Evolutionary conservation across 2,888 invertebrate genomes (phyloP), one percentile per base, ranked within the genome.

Genomic region (Scaptomyza cyrtandrae): DNA sequence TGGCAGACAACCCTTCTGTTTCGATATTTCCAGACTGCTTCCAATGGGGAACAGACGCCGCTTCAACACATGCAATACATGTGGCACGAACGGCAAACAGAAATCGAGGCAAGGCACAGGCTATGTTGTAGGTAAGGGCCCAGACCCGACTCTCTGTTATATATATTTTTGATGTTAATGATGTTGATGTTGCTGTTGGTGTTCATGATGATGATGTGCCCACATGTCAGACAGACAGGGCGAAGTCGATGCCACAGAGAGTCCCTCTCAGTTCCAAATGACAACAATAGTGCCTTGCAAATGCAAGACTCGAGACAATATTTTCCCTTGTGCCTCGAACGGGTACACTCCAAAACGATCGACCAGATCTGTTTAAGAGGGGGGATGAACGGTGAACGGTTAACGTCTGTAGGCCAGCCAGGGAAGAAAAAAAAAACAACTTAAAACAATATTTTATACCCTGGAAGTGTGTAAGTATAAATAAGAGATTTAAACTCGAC

Each of bases 261-360:
- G 61, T 72, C 58, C 70, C 76, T 77, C 62, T 69, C 63, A 58
- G 61, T 44, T 35, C 57, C 57, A 35, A 72, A 65, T 75, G 73
- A 65, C 72, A 76, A 83, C 86, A 86, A 86, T 83, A 77, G 78
- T 68, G 65, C 78, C 75, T 75, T 72, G 64, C 86, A 79, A 86
- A 83, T 74, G 74, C 55, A 16, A 41, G 70, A 74, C 64, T 74
- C 71, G 74, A 75, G 87, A 90, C 86, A 85, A 83, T 85, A 89
- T 89, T 89, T 87, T 82, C 81, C 90, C 89, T 90, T 90, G 90
- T 90, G 19, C 10, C 59, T 71, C 44, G 43, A 63, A 72, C 70
- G 78, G 67, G 33, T 55, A 65, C 39, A 61, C 39, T 53, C 62
- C 39, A 41, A 33, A 41, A 39, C 35, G 27, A 39, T 49, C 16